These are phyloP conservation scores for Noctua comes DNA, from an alignment of 2,888 invertebrate genomes.

Conservation along the genomic window DNA sequence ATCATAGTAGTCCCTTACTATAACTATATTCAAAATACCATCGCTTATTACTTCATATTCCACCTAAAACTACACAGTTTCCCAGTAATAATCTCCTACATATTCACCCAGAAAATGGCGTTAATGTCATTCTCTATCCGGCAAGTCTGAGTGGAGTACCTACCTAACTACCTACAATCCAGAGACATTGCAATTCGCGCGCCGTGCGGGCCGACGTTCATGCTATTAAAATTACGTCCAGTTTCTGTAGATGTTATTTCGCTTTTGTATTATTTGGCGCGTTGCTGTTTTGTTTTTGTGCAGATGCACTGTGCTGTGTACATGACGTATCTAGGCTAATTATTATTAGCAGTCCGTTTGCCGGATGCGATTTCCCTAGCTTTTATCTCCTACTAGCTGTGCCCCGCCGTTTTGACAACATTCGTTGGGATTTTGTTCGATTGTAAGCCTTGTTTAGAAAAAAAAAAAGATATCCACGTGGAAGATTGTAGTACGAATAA, in stretches of 20 bases:
- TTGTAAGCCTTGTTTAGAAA: not conserved
- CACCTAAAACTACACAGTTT: not conserved
- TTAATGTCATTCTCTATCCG: slow-evolving; percentile 32
- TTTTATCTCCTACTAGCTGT: not conserved
- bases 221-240: slow-evolving; percentile 40
- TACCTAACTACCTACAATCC: not conserved
- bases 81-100: not conserved
- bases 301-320: not conserved
- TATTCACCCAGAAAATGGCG: not conserved
- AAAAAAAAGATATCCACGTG: not conserved
- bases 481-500: not conserved
- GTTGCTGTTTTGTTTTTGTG: slow-evolving; percentile 19
- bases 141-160: slow-evolving; percentile 28
- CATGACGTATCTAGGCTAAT: not conserved
- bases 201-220: not conserved
- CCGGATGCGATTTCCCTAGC: not conserved
- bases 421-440: not conserved
- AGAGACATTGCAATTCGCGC: slow-evolving; percentile 34
- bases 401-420: not conserved
- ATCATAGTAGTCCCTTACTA: not conserved
- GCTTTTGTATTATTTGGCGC: slow-evolving; percentile 21
- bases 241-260: not conserved
- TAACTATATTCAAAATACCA: too few species aligned
- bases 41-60: too few species aligned
- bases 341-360: not conserved